Evolutionary conservation across 2,797 vertebrate species (phyloP).

Genomic region (Salarias fasciatus): DNA sequence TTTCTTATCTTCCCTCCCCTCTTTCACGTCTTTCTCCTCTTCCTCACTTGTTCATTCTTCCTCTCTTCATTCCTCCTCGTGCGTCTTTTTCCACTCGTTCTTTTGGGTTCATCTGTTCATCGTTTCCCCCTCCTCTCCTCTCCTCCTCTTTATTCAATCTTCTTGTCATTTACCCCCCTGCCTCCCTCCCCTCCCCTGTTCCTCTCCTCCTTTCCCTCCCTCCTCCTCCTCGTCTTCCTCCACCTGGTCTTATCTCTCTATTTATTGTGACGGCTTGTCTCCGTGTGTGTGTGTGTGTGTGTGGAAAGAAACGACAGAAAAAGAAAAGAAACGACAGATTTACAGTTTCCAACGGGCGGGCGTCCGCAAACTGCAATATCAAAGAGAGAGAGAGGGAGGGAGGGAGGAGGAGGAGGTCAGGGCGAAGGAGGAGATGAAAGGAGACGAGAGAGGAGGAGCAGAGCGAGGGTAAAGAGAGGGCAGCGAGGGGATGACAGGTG

Average conservation of each 20-base stretch:
- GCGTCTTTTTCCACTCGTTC: background rate
- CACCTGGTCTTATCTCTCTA: conserved; percentile 71
- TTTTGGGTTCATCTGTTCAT: background rate
- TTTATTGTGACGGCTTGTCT: conserved; percentile 71
- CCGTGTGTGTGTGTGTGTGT: background rate
- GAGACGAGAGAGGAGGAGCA: conserved; percentile 46
- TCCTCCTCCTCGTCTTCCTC: conserved; percentile 34
- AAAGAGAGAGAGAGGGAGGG: conserved; percentile 41
- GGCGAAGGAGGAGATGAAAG: conserved; percentile 69
- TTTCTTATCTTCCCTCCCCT: background rate
- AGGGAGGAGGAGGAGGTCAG: conserved; percentile 57
- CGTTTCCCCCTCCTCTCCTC: background rate
- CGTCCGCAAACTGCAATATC: too few species aligned
- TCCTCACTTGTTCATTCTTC: background rate
- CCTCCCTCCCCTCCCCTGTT: conserved; percentile 30
- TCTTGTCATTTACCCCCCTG: background rate
- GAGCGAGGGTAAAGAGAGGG: conserved; percentile 65
- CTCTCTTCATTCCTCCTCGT: background rate
- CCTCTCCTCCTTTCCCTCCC: conserved; percentile 25
- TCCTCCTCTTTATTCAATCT: background rate
- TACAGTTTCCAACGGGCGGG: conserved; percentile 56
- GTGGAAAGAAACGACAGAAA: background rate
- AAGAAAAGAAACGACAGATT: conserved; percentile 52
- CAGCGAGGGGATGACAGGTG: conserved; percentile 62
- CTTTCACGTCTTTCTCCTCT: background rate